These are phyloP conservation scores for Dicyrtomina minuta DNA, from an alignment of 2,888 invertebrate genomes.

Conservation along the genomic window DNA sequence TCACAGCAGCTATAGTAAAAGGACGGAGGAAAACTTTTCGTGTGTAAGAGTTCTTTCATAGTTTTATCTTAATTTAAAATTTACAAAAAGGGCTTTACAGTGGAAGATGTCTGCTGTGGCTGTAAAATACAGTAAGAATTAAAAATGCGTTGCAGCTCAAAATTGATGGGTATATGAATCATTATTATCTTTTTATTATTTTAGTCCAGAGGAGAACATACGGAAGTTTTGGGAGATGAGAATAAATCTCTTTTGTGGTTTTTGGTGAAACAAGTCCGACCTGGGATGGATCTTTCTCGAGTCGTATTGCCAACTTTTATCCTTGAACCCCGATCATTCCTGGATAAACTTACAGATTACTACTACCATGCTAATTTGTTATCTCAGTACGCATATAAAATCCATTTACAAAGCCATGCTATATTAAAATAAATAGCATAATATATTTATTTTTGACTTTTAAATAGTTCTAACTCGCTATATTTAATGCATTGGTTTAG, in stretches of 20 bases:
- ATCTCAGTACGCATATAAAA: slow-evolving; percentile 66
- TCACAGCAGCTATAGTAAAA: slow-evolving; percentile 37
- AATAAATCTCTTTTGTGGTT: slow-evolving; percentile 94
- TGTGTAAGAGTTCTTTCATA: slow-evolving; percentile 38
- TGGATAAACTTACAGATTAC: slow-evolving; percentile 89
- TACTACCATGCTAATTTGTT: slow-evolving; percentile 92
- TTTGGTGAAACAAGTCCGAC: slow-evolving; percentile 75
- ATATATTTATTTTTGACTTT: too few relatives aligned
- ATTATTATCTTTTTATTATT: slow-evolving; percentile 11
- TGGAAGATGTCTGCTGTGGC: neutral
- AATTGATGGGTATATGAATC: too few relatives aligned
- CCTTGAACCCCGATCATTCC: slow-evolving; percentile 86
- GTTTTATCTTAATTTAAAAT: neutral
- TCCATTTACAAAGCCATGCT: neutral
- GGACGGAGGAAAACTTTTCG: slow-evolving; percentile 45
- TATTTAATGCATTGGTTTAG: slow-evolving; percentile 61
- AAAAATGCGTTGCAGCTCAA: neutral
- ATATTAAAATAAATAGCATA: too few relatives aligned
- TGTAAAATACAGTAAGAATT: neutral
- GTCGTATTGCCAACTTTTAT: slow-evolving; percentile 93
- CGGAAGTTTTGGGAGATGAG: slow-evolving; percentile 90
- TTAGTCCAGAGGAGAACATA: slow-evolving; percentile 71
- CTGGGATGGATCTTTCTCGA: slow-evolving; percentile 92
- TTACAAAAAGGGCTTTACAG: neutral
- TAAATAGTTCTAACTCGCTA: neutral